Evolutionary conservation across 2,888 invertebrate species (phyloP).

Genomic region (Strigamia transsilvanica): DNA sequence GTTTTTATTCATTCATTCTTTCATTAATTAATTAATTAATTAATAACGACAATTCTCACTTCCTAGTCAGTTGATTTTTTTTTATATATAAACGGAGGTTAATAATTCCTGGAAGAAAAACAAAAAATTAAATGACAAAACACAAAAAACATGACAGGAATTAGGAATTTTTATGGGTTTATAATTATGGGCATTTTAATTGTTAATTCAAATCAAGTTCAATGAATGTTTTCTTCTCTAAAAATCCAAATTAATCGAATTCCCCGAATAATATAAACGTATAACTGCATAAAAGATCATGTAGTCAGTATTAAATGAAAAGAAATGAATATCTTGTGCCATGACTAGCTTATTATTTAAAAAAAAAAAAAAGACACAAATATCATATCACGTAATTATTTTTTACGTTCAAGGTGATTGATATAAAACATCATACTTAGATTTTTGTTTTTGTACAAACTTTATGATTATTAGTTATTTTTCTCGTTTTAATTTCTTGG

Average conservation of each 20-base stretch:
- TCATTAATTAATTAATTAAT: background rate
- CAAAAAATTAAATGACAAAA: background rate
- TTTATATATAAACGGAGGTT: background rate
- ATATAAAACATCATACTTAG: background rate
- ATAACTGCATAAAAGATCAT: background rate
- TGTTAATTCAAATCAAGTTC: background rate
- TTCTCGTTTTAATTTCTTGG: background rate
- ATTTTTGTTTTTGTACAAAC: background rate
- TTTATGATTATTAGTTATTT: background rate
- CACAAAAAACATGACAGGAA: background rate
- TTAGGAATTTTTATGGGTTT: background rate
- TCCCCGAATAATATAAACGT: background rate
- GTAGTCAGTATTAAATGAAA: constrained; percentile 7
- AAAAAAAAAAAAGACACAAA: background rate
- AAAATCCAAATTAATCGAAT: background rate
- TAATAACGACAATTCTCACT: background rate
- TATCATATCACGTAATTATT: background rate
- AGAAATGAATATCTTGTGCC: constrained; percentile 18
- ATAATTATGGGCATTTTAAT: background rate
- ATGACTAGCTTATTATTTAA: constrained; percentile 19
- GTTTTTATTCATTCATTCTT: background rate
- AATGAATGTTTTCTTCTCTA: background rate
- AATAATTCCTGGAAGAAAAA: background rate
- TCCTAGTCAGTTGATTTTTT: constrained; percentile 20
- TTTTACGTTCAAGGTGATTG: background rate